Percentiles rank a stretch among this genome's conserved stretches.
These are phyloP conservation scores for Chaetoderma sp. DNA, from an alignment of 2,888 invertebrate genomes.

Conservation along the genomic window DNA sequence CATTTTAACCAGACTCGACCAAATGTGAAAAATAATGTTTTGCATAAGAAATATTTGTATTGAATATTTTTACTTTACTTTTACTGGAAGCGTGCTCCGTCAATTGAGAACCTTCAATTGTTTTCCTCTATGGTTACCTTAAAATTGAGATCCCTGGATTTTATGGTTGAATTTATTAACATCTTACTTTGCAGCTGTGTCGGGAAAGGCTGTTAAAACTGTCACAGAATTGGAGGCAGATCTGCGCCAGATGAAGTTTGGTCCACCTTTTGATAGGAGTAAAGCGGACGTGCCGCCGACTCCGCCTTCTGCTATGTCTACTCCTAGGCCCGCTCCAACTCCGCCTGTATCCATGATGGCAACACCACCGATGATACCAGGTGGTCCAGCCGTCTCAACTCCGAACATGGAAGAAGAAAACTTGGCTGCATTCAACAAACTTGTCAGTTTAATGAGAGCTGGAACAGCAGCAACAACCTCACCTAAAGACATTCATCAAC, in stretches of 20 bases:
- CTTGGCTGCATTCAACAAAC: constrained; percentile 66
- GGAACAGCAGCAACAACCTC: constrained; percentile 53
- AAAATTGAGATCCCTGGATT: too few relatives aligned
- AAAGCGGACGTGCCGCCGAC: constrained; percentile 15
- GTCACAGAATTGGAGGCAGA: constrained; percentile 62
- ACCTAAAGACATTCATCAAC: too few relatives aligned
- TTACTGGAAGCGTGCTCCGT: too few relatives aligned
- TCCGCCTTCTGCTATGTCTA: neutral
- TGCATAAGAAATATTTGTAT: too few relatives aligned
- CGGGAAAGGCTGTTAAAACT: constrained; percentile 48
- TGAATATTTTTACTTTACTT: too few relatives aligned
- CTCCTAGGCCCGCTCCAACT: constrained; percentile 5
- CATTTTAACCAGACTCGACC: too few relatives aligned
- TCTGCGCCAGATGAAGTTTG: constrained; percentile 38
- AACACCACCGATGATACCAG: constrained; percentile 7
- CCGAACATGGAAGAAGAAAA: constrained; percentile 36
- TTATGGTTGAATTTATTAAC: too few relatives aligned
- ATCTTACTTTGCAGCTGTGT: constrained; percentile 24
- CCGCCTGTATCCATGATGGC: neutral
- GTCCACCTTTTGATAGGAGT: constrained; percentile 27
- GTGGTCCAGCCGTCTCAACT: too few relatives aligned
- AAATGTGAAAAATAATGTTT: too few relatives aligned
- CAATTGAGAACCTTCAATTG: too few relatives aligned
- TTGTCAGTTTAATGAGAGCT: constrained; percentile 63
- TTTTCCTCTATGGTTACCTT: too few relatives aligned